phyloP scores from a whole-genome alignment of 2,113 vertebrate species.

The Chelonoidis abingdonii region DNA sequence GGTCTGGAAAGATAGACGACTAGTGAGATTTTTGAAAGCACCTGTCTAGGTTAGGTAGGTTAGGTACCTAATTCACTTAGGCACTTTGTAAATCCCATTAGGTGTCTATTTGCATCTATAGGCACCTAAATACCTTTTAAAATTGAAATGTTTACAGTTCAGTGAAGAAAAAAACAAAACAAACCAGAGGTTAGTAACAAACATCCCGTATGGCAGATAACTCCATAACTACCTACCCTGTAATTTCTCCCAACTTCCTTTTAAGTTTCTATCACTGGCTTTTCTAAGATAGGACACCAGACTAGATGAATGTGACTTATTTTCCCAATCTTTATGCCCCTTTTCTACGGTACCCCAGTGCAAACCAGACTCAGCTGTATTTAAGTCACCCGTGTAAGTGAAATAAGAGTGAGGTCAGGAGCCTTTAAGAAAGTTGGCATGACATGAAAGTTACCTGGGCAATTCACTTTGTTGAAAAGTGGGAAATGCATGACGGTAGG shows the following conservation, averaged over 20 bases:
- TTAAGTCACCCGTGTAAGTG: neutral
- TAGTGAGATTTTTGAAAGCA: too few relatives aligned
- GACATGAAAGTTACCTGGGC: constrained; percentile 19
- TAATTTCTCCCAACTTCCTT: neutral
- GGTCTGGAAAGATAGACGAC: too few relatives aligned
- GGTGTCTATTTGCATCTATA: too few relatives aligned
- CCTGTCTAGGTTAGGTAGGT: too few relatives aligned
- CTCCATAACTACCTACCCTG: neutral
- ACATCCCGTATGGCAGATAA: neutral
- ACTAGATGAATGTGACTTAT: neutral
- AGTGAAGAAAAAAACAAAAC: too few relatives aligned
- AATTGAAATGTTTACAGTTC: too few relatives aligned
- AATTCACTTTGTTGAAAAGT: constrained; percentile 51
- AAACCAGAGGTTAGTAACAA: too few relatives aligned
- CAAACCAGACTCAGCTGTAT: neutral
- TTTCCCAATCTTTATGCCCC: neutral
- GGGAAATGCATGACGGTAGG: constrained; percentile 55
- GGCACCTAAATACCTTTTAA: too few relatives aligned
- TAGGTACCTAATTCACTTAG: too few relatives aligned
- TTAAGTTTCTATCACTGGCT: neutral
- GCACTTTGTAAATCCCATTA: too few relatives aligned
- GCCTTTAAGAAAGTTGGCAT: neutral
- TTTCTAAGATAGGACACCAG: neutral
- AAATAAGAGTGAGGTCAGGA: neutral
- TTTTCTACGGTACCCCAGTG: neutral